These are phyloP conservation scores for Pseudochirops cupreus DNA, from an alignment of 2,797 vertebrate species.

Conservation along the genomic window DNA sequence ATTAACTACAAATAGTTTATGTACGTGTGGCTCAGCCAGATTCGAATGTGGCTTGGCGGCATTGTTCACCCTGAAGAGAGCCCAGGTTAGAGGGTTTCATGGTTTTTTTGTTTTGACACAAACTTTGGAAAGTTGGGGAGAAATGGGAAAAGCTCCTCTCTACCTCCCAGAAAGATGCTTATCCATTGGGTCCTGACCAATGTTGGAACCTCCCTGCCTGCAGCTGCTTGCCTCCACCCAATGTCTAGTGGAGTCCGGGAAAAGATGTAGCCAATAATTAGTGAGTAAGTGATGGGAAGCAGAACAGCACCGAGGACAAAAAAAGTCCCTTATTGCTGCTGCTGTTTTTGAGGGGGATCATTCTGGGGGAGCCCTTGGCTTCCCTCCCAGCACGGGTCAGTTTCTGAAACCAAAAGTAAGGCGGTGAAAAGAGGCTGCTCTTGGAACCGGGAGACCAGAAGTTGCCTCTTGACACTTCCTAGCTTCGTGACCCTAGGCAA, in stretches of 20 bases:
- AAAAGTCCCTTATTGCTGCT: neutral
- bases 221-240: slow-evolving; percentile 6
- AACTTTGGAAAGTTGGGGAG: neutral
- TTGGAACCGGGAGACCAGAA: neutral
- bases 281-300: neutral
- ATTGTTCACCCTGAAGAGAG: neutral
- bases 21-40: neutral
- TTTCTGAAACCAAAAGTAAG: neutral
- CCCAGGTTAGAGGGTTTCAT: neutral
- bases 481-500: neutral
- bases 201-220: neutral
- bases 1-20: neutral
- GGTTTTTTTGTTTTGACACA: neutral
- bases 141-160: neutral
- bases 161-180: neutral
- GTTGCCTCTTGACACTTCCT: neutral
- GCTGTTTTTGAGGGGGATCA: neutral
- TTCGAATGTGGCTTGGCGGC: neutral
- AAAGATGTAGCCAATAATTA: neutral
- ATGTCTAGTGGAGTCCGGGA: slow-evolving; percentile 2
- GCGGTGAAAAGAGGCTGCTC: neutral
- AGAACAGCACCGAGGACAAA: neutral
- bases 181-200: neutral
- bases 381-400: neutral
- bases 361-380: neutral